phyloP scores from a whole-genome alignment of 2,113 vertebrate genomes.

The Microcebus ravelobensis region DNA sequence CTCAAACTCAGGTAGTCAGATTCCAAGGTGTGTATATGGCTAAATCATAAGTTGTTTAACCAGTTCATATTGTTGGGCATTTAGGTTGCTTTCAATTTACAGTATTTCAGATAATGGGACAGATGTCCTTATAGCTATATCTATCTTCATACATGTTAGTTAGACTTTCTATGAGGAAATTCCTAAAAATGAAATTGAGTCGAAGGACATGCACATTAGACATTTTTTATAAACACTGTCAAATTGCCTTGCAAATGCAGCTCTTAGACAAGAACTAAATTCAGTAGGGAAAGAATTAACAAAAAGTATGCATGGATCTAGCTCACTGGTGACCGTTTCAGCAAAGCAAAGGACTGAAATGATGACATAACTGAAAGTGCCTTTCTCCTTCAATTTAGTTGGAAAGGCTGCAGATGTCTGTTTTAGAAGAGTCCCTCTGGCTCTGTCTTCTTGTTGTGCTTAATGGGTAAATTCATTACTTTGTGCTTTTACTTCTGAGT shows the following conservation, averaged over 20 bases:
- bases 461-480: not conserved
- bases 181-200: not conserved
- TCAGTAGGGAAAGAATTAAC: not conserved
- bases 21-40: too few species aligned
- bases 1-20: not conserved
- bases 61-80: not conserved
- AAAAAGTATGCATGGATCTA: not conserved
- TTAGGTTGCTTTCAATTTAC: not conserved
- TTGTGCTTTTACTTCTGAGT: slow-evolving; percentile 18
- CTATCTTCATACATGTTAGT: not conserved
- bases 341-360: not conserved
- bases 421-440: not conserved
- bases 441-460: not conserved
- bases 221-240: slow-evolving; percentile 22
- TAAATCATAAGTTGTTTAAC: not conserved
- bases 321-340: not conserved
- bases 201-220: slow-evolving; percentile 24
- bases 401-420: not conserved
- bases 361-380: not conserved
- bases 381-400: not conserved
- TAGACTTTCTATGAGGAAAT: slow-evolving; percentile 23
- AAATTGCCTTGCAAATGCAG: not conserved
- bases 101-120: not conserved
- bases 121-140: not conserved
- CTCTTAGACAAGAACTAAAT: not conserved